Evolutionary conservation across 2,888 invertebrate genomes (phyloP).

Genomic region (Caenorhabditis japonica): DNA sequence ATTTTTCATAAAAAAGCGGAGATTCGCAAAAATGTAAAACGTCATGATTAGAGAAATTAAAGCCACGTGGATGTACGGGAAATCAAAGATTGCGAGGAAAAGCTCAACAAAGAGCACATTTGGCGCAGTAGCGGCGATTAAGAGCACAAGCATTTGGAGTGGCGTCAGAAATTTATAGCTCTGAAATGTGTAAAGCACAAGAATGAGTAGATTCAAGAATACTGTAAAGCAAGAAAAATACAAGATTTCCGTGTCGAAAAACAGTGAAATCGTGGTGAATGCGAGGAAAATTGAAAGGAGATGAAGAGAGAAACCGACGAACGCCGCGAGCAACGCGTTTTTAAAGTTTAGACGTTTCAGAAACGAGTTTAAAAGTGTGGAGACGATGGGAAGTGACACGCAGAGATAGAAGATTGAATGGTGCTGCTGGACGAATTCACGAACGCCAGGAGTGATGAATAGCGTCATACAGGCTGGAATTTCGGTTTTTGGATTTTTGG

Average conservation of each 20-base stretch:
- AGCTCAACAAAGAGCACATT: constrained; percentile 19
- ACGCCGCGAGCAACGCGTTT: no score
- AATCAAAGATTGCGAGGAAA: constrained; percentile 36
- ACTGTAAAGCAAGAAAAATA: constrained; percentile 30
- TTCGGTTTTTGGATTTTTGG: not conserved
- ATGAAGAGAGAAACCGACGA: no score
- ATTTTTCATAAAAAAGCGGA: constrained; percentile 17
- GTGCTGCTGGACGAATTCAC: constrained; percentile 49
- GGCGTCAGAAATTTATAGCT: constrained; percentile 7
- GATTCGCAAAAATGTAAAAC: constrained; percentile 23
- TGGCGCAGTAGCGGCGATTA: not conserved
- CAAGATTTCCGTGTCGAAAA: constrained; percentile 38
- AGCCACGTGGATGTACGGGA: constrained; percentile 21
- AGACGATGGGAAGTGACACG: constrained; percentile 26
- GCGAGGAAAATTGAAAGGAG: constrained; percentile 27
- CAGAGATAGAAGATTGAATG: constrained; percentile 20
- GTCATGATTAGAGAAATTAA: constrained; percentile 12
- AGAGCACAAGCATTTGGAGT: constrained; percentile 8
- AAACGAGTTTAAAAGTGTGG: constrained; percentile 20
- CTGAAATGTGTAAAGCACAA: constrained; percentile 36
- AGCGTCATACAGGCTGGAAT: constrained; percentile 39
- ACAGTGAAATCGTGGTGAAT: constrained; percentile 20
- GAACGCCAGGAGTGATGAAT: constrained; percentile 49
- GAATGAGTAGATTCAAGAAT: constrained; percentile 14
- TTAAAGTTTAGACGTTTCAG: not conserved